Evolutionary conservation across 2,797 vertebrate species (phyloP).

Genomic region (Bovichtus diacanthus): DNA sequence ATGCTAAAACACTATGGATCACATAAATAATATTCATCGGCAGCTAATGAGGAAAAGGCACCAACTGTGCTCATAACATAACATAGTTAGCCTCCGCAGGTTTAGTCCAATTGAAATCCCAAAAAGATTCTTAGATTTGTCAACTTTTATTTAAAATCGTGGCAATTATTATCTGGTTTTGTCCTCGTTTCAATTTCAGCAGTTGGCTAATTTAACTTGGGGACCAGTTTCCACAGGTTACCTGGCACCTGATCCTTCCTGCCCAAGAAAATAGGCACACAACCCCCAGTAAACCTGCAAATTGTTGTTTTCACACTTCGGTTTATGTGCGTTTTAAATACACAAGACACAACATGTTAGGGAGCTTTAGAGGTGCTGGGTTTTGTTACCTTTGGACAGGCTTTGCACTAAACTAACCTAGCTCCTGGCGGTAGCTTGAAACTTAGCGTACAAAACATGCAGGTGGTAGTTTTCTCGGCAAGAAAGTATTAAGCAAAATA

Average conservation of each 20-base stretch:
- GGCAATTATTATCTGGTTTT: too few species aligned
- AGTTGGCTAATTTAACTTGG: neutral
- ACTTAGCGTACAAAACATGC: fast-evolving
- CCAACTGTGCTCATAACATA: neutral
- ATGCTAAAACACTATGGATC: neutral
- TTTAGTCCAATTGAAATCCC: neutral
- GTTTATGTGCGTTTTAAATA: neutral
- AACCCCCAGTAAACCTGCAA: neutral
- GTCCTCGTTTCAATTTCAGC: too few species aligned
- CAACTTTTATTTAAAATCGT: too few species aligned
- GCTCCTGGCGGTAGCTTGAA: neutral
- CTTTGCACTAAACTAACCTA: neutral
- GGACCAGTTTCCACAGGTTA: neutral
- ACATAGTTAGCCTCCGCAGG: neutral
- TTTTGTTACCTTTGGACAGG: neutral
- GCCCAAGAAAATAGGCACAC: fast-evolving
- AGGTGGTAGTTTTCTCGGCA: too few species aligned
- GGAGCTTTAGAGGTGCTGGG: neutral
- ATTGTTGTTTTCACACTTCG: neutral
- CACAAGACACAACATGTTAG: neutral
- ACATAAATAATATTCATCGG: neutral
- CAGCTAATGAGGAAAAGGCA: neutral
- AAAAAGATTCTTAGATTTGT: too few species aligned
- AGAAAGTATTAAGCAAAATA: too few species aligned
- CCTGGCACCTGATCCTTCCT: neutral